Percentiles rank a stretch among this genome's conserved stretches.
phyloP scores from a whole-genome alignment of 2,888 invertebrate species.

The Anarsia innoxiella region DNA sequence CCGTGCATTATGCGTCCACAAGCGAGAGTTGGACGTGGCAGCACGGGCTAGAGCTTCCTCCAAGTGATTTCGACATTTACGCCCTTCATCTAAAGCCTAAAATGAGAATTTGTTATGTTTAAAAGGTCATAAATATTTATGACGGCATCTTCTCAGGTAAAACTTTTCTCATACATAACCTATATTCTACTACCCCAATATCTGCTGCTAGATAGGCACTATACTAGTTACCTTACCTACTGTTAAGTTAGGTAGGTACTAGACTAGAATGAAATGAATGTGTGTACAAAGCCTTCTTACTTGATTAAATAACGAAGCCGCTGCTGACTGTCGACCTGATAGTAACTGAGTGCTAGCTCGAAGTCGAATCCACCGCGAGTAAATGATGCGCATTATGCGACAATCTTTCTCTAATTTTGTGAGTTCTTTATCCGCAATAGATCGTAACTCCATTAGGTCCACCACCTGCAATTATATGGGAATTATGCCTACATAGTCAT shows the following conservation, averaged over 20 bases:
- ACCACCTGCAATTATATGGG: slow-evolving; percentile 42
- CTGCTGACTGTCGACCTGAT: slow-evolving; percentile 39
- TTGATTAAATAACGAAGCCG: slow-evolving; percentile 20
- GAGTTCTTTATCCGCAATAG: slow-evolving; percentile 57
- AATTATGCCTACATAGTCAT: too few species aligned
- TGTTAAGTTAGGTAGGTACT: background rate
- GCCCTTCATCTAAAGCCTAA: slow-evolving; percentile 43
- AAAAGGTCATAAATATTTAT: too few species aligned
- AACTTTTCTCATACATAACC: too few species aligned
- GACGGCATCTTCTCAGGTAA: too few species aligned
- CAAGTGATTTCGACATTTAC: slow-evolving; percentile 39
- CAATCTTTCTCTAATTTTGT: slow-evolving; percentile 45
- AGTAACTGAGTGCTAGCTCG: slow-evolving; percentile 45
- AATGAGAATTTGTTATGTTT: too few species aligned
- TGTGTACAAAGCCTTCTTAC: background rate
- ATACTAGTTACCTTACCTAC: too few species aligned
- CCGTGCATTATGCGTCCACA: slow-evolving; percentile 47
- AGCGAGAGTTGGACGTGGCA: slow-evolving; percentile 30
- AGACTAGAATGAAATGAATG: background rate
- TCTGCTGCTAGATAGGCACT: too few species aligned
- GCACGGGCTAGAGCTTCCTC: slow-evolving; percentile 44
- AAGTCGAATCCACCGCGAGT: slow-evolving; percentile 54
- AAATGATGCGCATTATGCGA: slow-evolving; percentile 37
- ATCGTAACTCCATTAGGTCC: slow-evolving; percentile 61
- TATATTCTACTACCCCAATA: too few species aligned